Evolutionary conservation across 2,113 vertebrate species (phyloP), one percentile per base, ranked within the genome.

Genomic region (Bostrychus sinensis): DNA sequence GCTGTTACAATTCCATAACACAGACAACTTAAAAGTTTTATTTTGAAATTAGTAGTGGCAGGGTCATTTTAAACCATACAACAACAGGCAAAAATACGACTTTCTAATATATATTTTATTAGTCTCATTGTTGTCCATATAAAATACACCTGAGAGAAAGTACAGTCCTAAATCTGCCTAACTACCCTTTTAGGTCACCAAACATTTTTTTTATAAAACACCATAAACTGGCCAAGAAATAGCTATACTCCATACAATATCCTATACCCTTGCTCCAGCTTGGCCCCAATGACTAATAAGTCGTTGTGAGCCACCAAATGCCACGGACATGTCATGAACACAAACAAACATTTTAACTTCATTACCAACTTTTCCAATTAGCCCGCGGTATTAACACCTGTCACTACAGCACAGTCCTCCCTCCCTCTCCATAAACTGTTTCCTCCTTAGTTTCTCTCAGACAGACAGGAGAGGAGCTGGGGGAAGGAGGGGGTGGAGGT

Each of bases 401-500:
- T 57, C 10, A 53, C 39, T 14, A 19, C 16, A 32, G 1, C 70
- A 50, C n/a, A 50, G 28, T 41, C 68, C 70, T 56, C 77, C 46
- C 70, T 46, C 28, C 55, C 75, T 51, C 26, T 45, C n/a, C 66
- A 28, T 69, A 75, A 84, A 85, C 86, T 79, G 80, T 82, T 89
- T 90, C 83, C 82, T 86, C 82, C 71, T 81, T 74, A 78, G 67
- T 78, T 81, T 78, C 72, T 78, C 72, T 74, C 81, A 85, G 87
- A 88, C 80, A 8, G 37, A 51, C 48, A 17, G 14, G 48, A 17
- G 45, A 37, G 32, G 19, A 37, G 20, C 11, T 19, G 34, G 54
- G 19, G 19, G 19, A 2, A 13, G 38, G 38, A 41, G n/a, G 34
- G 13, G 12, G 26, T 30, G 32, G 50, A 54, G 11, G 67, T 91